Conservation (phyloP, 2,888 invertebrate species). For the Taphrorychus bicolor region DNA sequence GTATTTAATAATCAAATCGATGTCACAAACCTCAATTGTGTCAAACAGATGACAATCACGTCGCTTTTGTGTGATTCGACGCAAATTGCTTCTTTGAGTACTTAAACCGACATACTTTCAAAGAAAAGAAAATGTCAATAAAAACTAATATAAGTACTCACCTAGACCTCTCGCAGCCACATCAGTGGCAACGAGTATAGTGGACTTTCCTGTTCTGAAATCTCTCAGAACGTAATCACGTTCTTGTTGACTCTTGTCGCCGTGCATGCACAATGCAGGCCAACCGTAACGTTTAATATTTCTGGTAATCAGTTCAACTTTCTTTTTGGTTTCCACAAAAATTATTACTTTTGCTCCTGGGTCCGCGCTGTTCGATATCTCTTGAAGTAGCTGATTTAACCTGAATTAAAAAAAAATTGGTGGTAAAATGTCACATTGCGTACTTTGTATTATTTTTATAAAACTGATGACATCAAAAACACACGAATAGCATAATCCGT, state of each 20-base stretch:
- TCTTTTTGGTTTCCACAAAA: slow-evolving; percentile 96
- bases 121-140: no score
- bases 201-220: slow-evolving; percentile 85
- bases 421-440: not conserved
- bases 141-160: no score
- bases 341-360: slow-evolving; percentile 91
- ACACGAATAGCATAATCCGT: no score
- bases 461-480: no score
- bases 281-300: slow-evolving; percentile 80
- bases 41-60: no score
- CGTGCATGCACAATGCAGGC: slow-evolving; percentile 88
- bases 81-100: no score
- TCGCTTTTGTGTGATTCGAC: no score
- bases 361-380: slow-evolving; percentile 80
- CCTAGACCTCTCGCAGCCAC: slow-evolving; percentile 97
- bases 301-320: slow-evolving; percentile 79
- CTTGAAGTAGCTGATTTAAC: slow-evolving; percentile 77
- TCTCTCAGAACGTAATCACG: slow-evolving; percentile 91
- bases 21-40: no score
- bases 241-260: slow-evolving; percentile 95
- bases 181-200: slow-evolving; percentile 95
- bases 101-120: no score
- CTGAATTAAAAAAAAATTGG: slow-evolving; percentile 58
- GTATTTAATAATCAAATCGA: no score
- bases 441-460: no score